Evolutionary conservation across 2,888 invertebrate genomes (phyloP), one percentile per base, ranked within the genome.

Genomic region (Apamea crenata): DNA sequence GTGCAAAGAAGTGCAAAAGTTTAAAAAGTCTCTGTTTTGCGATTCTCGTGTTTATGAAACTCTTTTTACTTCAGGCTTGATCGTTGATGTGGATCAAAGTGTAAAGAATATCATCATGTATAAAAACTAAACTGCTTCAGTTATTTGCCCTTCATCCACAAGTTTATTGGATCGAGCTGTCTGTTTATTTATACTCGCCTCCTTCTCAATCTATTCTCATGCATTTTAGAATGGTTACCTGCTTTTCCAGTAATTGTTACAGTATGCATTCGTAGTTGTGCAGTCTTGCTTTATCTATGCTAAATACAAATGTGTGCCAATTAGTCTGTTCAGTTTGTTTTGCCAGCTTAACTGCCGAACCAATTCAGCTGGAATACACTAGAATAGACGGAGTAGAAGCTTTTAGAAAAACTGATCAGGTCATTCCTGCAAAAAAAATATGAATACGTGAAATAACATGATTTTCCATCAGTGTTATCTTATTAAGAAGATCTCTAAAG

Each of bases 1-100:
- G 91, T 85, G 63, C 87, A 90, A 91, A 84, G 78, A 80, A 84
- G 63, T 77, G 70, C 63, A 73, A 77, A 83, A 80, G 69, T 79
- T 89, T 36, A 70, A 44, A 78, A 69, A 47, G n/a, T 65, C 50
- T 10, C 83, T 74, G 61, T 79, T 78, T 74, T 81, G 68, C 50
- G n/a, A 36, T 59, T 44, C 1, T 50, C 18, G 7, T 69, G 61
- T 70, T 70, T 53, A 16, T 40, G n/a, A 67, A 70, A 56, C 59
- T 32, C 25, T 25, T 44, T n/a, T 50, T 10, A 68, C n/a, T 56
- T 25, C 1, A 66, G 12, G 25, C 47, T 47, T 63, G 1, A 44
- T 53, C 5, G 8, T 50, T 75, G 16, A 18, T 16, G n/a, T 8
- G 21, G 8, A 47, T 36, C 18, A 6, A 40, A 18, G 4, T 61